Evolutionary conservation across 2,797 vertebrate genomes (phyloP), one percentile per base, ranked within the genome.

Genomic region (Alauda arvensis): DNA sequence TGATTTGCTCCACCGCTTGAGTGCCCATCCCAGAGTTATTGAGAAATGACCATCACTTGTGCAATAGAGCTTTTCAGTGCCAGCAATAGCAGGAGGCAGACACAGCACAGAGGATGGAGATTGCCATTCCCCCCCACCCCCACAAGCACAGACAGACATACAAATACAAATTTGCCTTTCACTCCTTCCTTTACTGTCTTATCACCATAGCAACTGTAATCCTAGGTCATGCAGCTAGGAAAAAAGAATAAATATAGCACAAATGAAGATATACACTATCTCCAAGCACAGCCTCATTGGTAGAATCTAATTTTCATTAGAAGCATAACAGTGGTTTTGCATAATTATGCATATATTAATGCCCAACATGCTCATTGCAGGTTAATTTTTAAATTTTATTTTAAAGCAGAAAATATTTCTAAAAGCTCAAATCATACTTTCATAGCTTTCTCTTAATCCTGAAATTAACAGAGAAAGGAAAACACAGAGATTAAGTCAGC

Each of bases 151-250:
- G 53, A 60, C 78, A 87, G 59, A 71, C 24, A 8, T 14, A 61
- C 57, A 87, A 76, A 90, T 14, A 61, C 57, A 87, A 76, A 90
- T 68, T 92, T 93, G 94, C 94, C 94, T 92, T 92, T 91, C 86
- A 87, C 87, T 94, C 81, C 75, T 83, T 84, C 66, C 72, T 76
- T 77, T 83, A 23, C 85, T 89, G 74, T 21, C 87, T 93, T 93
- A 95, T 97, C 33, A 1, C 96, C 95, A 96, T 96, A 95, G 94
- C 94, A 97, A 97, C 93, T 60, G 84, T 95, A 96, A 94, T 95
- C 94, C 19, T 88, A 94, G 96, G 94, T 96, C 96, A 95, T 82
- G 65, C 74, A 14, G 24, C 94, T 88, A 83, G 72, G 48, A 83
- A 49, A 31, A 92, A 92, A 91, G 85, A 45, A 23, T 83, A 87